These are phyloP conservation scores for Psittacula echo DNA, from an alignment of 2,797 vertebrate genomes.

Conservation along the genomic window DNA sequence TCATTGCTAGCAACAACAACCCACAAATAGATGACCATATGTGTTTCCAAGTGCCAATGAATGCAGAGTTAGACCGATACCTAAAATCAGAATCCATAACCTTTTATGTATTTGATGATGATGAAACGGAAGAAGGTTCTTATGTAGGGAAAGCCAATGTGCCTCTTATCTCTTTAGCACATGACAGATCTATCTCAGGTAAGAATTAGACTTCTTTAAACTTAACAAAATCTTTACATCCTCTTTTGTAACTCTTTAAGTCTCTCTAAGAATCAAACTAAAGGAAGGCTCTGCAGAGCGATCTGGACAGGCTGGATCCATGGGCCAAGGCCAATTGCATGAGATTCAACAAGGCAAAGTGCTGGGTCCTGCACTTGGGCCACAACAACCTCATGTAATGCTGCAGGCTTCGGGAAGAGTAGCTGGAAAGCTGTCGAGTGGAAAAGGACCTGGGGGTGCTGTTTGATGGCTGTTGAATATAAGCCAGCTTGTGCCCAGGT, in stretches of 20 bases:
- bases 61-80: slow-evolving; percentile 82
- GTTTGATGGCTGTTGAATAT: background rate
- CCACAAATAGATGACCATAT: slow-evolving; percentile 84
- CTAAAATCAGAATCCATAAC: slow-evolving; percentile 81
- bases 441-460: background rate
- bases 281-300: background rate
- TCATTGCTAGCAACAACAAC: slow-evolving; percentile 76
- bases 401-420: background rate
- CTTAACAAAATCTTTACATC: background rate
- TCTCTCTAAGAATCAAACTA: background rate
- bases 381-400: background rate
- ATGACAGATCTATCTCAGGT: slow-evolving; percentile 84
- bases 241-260: background rate
- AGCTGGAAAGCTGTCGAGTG: background rate
- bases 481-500: background rate
- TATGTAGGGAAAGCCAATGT: slow-evolving; percentile 88
- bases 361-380: background rate
- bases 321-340: background rate
- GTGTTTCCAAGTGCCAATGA: slow-evolving; percentile 83
- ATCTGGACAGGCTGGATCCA: background rate
- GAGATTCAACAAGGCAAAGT: background rate
- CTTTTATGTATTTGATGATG: slow-evolving; percentile 89
- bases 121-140: slow-evolving; percentile 77
- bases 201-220: slow-evolving; percentile 38
- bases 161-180: slow-evolving; percentile 84